Percentiles rank a stretch among this genome's conserved stretches.
Conservation (phyloP, 2,113 vertebrate species). For the Neotoma lepida region DNA sequence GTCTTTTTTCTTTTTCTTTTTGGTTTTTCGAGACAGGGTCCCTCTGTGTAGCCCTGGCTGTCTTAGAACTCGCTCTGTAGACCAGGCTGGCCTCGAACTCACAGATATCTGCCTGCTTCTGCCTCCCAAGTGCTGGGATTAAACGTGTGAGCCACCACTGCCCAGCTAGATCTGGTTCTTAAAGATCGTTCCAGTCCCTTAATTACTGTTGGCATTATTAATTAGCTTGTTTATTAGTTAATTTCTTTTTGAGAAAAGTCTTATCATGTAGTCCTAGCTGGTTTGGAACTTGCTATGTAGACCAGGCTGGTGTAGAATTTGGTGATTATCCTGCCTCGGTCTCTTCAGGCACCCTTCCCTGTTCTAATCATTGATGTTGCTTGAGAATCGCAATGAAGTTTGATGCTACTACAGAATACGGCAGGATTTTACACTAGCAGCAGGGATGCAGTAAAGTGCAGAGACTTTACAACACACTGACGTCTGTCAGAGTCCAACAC, state of each 20-base stretch:
- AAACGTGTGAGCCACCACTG: neutral
- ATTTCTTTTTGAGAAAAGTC: neutral
- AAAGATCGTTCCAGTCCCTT: slow-evolving; percentile 62
- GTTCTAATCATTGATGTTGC: slow-evolving; percentile 52
- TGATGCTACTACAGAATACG: slow-evolving; percentile 69
- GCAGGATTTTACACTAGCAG: slow-evolving; percentile 74
- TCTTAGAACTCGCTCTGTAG: neutral
- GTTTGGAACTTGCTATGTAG: neutral
- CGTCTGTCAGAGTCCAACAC: slow-evolving; percentile 30
- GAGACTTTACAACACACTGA: slow-evolving; percentile 62
- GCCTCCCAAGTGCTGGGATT: neutral
- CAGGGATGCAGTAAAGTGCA: slow-evolving; percentile 59
- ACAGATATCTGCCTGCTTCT: neutral
- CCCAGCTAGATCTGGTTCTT: neutral
- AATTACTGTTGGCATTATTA: neutral
- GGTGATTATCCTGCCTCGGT: too few species aligned
- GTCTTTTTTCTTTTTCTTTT: neutral
- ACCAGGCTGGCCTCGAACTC: neutral
- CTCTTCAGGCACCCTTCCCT: neutral
- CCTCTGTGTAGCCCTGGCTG: neutral
- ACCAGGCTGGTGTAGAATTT: neutral
- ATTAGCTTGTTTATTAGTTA: neutral
- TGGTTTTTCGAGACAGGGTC: neutral
- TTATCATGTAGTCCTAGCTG: neutral
- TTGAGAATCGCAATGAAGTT: slow-evolving; percentile 71